Evolutionary conservation across 1,140 invertebrate species (phyloP).

Genomic region (Goniozus legneri): DNA sequence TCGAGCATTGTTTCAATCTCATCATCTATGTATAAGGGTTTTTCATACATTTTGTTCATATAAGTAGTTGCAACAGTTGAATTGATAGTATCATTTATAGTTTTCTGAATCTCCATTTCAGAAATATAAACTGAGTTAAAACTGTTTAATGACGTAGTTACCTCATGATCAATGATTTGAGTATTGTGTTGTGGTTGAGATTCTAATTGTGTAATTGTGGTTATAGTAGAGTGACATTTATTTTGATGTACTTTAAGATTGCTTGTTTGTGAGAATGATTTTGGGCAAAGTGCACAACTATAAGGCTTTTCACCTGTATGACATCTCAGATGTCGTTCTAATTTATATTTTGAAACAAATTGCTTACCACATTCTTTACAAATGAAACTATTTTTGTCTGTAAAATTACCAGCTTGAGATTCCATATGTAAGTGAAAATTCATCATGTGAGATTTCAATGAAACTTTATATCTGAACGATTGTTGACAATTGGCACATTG

Average conservation of each 20-base stretch:
- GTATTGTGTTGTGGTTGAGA: conserved; percentile 11
- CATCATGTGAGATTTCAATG: conserved; percentile 48
- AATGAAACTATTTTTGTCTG: conserved; percentile 23
- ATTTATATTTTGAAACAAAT: conserved; percentile 52
- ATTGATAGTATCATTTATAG: conserved; percentile 44
- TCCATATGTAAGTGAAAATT: conserved; percentile 40
- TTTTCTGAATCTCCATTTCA: conserved; percentile 45
- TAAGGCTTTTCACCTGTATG: conserved; percentile 58
- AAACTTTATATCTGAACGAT: conserved; percentile 48
- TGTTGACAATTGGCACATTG: conserved; percentile 59
- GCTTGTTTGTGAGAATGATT: conserved; percentile 60
- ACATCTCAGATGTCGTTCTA: conserved; percentile 49
- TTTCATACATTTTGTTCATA: conserved; percentile 39
- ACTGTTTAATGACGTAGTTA: conserved; percentile 24
- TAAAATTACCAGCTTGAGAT: conserved; percentile 15
- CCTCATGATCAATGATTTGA: conserved; percentile 11
- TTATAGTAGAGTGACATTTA: conserved; percentile 41
- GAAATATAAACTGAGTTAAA: conserved; percentile 39
- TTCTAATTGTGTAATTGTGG: conserved; percentile 16
- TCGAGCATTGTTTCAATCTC: conserved; percentile 47
- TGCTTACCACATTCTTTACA: conserved; percentile 51
- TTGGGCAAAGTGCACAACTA: conserved; percentile 54
- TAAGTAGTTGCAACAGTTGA: conserved; percentile 35
- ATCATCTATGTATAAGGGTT: conserved; percentile 42
- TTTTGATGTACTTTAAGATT: conserved; percentile 59